Conservation (phyloP, 2,113 vertebrate species). For the Callaeas wilsoni region DNA sequence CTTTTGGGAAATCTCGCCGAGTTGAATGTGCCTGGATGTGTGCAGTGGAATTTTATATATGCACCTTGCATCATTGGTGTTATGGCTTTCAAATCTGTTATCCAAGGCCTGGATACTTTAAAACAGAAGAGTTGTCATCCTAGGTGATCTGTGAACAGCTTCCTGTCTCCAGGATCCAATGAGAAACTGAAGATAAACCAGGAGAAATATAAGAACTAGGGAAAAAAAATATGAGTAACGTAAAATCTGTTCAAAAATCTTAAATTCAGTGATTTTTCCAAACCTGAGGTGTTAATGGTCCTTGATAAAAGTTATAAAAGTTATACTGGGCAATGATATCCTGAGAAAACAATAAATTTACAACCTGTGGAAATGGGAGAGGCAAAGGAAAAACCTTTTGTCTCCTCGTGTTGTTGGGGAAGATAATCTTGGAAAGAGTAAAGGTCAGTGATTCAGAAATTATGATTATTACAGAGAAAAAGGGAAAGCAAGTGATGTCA, state of each 20-base stretch:
- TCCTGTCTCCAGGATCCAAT: not conserved
- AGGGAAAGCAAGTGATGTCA: not conserved
- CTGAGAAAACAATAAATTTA: not conserved
- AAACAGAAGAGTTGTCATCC: not conserved
- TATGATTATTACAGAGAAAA: not conserved
- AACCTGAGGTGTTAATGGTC: not conserved
- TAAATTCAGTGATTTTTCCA: not conserved
- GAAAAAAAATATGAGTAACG: rapidly evolving
- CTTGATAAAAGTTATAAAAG: not conserved
- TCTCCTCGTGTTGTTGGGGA: rapidly evolving
- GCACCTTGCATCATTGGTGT: not conserved
- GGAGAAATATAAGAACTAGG: not conserved
- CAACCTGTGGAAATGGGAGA: not conserved
- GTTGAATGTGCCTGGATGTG: not conserved
- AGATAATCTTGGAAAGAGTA: not conserved
- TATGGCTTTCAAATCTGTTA: not conserved
- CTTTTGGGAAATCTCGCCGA: not conserved
- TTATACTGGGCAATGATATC: not conserved
- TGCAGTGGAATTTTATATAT: not conserved
- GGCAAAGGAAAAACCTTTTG: not conserved
- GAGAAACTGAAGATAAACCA: not conserved
- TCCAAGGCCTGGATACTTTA: not conserved
- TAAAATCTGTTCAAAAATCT: not conserved
- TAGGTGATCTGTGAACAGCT: not conserved
- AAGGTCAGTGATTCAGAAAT: not conserved